Evolutionary conservation across 2,113 vertebrate species (phyloP), one percentile per base, ranked within the genome.

Genomic region (Ancistrus triradiatus): DNA sequence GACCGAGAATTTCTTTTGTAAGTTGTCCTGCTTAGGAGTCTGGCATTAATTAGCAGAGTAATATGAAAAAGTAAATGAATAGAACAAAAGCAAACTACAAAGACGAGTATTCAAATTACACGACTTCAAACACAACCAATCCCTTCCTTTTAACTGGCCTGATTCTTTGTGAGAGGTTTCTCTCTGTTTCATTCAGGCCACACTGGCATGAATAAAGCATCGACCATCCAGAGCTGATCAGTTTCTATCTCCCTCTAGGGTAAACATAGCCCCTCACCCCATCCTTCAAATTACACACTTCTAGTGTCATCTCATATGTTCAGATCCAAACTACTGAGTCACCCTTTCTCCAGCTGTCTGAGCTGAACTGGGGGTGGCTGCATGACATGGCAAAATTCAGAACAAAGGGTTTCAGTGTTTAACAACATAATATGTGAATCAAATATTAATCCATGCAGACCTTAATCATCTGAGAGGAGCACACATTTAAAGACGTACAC

Each of bases 381-480:
- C 52, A 66, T 66, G 63, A 66, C 63, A 58, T 1, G 25, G 53
- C 63, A 66, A 66, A 66, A 51, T 21, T 7, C 43, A 49, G 63
- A 27, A 66, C 63, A 48, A 66, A 40, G 53, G 22, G 28, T 15
- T 53, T 44, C 11, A 28, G 53, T 15, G 28, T 15, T 53, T 44
- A 7, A 28, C 5, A 10, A 17, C 28, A 52, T 18, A 35, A 44
- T 22, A 25, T 6, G 25, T 40, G 35, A 46, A 33, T 11, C 14
- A 25, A 38, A 15, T 40, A 18, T n/a, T 44, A 10, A 33, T 24
- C 25, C 7, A n/a, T 3, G 19, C 7, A 22, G 19, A 58, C n/a
- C 15, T 2, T n/a, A n/a, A n/a, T n/a, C n/a, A n/a, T n/a, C n/a
- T n/a, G n/a, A n/a, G n/a, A 11, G 9, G 24, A 7, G 14, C 17